Evolutionary conservation across 2,797 vertebrate species (phyloP).

Genomic region (Sphenopsis melanotis): DNA sequence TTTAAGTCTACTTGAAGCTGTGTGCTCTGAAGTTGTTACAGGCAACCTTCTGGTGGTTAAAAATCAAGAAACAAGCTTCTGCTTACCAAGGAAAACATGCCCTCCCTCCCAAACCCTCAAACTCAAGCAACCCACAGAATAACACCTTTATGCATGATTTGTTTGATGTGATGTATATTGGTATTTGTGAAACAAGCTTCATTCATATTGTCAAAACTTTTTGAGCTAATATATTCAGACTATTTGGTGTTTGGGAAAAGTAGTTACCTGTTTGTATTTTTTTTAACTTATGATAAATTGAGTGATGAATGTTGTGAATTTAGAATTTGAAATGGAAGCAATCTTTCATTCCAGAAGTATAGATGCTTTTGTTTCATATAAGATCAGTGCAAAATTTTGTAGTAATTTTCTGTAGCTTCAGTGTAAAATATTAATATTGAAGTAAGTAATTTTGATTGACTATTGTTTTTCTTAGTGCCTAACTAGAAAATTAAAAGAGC

Average conservation of each 20-base stretch:
- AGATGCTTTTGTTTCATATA: not conserved
- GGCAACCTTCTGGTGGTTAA: not conserved
- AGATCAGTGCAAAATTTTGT: not conserved
- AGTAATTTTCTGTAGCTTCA: not conserved
- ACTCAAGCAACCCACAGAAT: not conserved
- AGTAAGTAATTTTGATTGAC: not conserved
- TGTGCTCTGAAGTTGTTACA: not conserved
- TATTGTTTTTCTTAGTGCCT: not conserved
- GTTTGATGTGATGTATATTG: not conserved
- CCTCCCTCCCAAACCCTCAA: not conserved
- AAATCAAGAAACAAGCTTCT: not conserved
- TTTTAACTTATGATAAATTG: not conserved
- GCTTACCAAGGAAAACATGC: not conserved
- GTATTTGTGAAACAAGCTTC: not conserved
- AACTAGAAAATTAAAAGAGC: not conserved
- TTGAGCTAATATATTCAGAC: not conserved
- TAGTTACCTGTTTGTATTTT: not conserved
- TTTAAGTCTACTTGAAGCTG: not conserved
- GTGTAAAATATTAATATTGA: not conserved
- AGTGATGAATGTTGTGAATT: not conserved
- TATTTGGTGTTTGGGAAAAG: not conserved
- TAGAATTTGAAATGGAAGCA: not conserved
- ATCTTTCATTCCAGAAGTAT: not conserved
- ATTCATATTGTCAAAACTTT: not conserved
- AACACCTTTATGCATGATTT: not conserved